These are phyloP conservation scores for Hemibagrus guttatus DNA, from an alignment of 2,797 vertebrate genomes.

Conservation along the genomic window DNA sequence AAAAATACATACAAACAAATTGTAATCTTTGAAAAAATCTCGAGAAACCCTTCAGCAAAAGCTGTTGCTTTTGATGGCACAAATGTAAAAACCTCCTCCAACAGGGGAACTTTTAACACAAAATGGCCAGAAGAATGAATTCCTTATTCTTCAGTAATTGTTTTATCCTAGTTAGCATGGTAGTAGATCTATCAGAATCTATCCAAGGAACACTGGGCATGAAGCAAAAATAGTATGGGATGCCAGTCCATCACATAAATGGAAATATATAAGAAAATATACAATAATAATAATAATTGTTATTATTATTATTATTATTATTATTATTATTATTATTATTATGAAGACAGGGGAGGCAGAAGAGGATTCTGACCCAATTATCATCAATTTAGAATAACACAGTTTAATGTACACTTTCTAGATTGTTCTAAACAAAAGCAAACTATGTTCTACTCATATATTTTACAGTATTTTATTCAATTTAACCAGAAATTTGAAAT, in stretches of 20 bases:
- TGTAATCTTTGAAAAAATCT: background rate
- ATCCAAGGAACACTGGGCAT: background rate
- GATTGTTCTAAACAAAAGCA: background rate
- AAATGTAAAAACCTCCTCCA: background rate
- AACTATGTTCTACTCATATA: background rate
- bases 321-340: no score
- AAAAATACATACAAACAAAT: background rate
- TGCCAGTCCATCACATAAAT: no score
- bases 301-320: no score
- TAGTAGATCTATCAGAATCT: background rate
- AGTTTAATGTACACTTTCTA: background rate
- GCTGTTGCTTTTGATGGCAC: background rate
- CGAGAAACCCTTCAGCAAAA: background rate
- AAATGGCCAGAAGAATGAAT: background rate
- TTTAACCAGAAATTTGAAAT: background rate
- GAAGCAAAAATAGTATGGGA: background rate
- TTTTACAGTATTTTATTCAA: background rate
- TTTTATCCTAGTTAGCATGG: background rate
- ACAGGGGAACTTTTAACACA: background rate
- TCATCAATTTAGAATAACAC: background rate
- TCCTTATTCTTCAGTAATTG: background rate
- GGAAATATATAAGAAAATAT: no score
- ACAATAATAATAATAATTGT: no score
- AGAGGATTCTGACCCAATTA: background rate
- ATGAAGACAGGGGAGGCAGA: background rate